Evolutionary conservation across 2,888 invertebrate species (phyloP).

Genomic region (Petrophora chlorosata): DNA sequence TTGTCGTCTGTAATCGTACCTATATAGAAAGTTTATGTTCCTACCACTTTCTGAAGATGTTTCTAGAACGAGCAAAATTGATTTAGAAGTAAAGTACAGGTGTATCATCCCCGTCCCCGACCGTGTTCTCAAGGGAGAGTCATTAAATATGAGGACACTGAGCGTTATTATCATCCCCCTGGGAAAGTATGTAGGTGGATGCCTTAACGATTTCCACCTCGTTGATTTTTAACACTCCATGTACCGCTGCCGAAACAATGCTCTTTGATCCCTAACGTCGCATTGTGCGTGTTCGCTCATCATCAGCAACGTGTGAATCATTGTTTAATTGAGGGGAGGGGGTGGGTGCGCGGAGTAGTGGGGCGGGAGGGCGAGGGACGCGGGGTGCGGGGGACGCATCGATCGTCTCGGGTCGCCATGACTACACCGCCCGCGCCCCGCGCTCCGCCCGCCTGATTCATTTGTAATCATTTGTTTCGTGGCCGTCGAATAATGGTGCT

Average conservation of each 20-base stretch:
- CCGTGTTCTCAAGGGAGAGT: background rate
- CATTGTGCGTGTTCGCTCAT: constrained; percentile 48
- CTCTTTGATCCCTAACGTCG: constrained; percentile 35
- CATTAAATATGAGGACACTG: constrained; percentile 14
- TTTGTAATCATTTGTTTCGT: constrained; percentile 84
- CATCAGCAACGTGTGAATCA: constrained; percentile 74
- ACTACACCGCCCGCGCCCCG: constrained; percentile 59
- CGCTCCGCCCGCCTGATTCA: constrained; percentile 61
- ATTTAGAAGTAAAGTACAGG: background rate
- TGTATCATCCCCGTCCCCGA: constrained; percentile 1
- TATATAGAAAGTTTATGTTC: no score
- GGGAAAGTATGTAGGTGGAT: constrained; percentile 25
- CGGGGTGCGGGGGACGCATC: constrained; percentile 55
- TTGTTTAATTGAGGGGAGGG: constrained; percentile 76
- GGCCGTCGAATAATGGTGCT: constrained; percentile 74
- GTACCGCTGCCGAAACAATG: constrained; percentile 34
- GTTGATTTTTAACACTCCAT: constrained; percentile 30
- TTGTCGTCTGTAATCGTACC: no score
- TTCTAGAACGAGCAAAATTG: background rate
- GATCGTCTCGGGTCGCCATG: constrained; percentile 78
- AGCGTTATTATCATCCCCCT: constrained; percentile 21
- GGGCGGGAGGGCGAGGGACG: constrained; percentile 48
- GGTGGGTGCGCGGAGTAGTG: constrained; percentile 47
- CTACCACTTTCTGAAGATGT: no score
- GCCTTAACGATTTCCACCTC: constrained; percentile 34